Evolutionary conservation across 2,888 invertebrate species (phyloP), one percentile per base, ranked within the genome.

Genomic region (Acronicta leporina): DNA sequence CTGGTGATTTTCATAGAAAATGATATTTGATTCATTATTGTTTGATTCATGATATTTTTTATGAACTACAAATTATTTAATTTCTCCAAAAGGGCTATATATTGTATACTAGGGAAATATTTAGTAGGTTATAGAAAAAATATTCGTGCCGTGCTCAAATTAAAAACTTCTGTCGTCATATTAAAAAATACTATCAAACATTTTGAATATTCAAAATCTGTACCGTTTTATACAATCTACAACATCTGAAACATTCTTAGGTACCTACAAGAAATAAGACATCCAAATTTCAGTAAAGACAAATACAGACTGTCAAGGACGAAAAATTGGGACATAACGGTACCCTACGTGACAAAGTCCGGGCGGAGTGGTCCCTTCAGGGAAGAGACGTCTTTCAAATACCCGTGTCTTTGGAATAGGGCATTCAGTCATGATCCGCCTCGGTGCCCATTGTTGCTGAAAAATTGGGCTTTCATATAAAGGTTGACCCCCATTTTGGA

Each of bases 281-380:
- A 68, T 38, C 48, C 50, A 55, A 66, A 68, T 65, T 63, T 54
- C 64, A 49, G 43, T 15, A 43, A 68, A 77, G 82, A 85, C 76
- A 78, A 79, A 85, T 81, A 63, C 59, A 65, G 63, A 75, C 73
- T 81, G 81, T 79, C 79, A 83, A 81, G 79, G 77, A 82, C 86
- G 86, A 89, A 89, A 90, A 90, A 90, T 89, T 85, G 89, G 85
- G 78, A 87, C 85, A 87, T 88, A 88, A 88, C 84, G 81, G 82
- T 67, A 60, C 65, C 71, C 78, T 87, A 88, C 90, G 90, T 90
- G 90, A 89, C 86, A 75, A 75, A 65, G 68, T 73, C 75, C 72
- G 77, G 62, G 57, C 60, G 38, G 54, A 70, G 61, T 57, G 54
- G 63, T 76, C 73, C 84, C 87, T 85, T 80, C 69, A 79, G 83